A percentile compares a stretch with the other conserved stretches of the same genome.
These are phyloP conservation scores for Paguma larvata DNA, from an alignment of 2,797 vertebrate species.

Conservation along the genomic window DNA sequence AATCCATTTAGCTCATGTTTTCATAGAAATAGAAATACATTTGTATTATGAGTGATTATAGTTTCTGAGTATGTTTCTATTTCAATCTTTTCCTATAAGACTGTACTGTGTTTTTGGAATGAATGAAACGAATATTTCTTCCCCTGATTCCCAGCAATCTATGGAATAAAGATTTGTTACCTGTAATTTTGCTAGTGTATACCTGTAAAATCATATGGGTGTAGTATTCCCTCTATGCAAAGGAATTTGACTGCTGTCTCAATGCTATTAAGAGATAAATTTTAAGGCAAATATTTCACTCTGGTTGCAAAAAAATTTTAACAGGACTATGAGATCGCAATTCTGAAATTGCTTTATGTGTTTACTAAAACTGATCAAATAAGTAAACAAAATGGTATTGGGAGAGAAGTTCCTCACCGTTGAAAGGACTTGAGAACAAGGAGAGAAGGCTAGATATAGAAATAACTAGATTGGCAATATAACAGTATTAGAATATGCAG, in stretches of 20 bases:
- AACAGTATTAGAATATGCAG: not conserved
- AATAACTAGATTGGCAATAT: not conserved
- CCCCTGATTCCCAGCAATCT: not conserved
- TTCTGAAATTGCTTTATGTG: not conserved
- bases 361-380: not conserved
- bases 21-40: not conserved
- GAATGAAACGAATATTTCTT: not conserved
- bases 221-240: not conserved
- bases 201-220: not conserved
- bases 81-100: not conserved
- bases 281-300: not conserved
- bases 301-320: not conserved
- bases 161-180: not conserved
- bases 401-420: not conserved
- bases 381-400: not conserved
- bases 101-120: not conserved
- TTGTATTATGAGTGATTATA: not conserved
- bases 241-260: not conserved
- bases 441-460: not conserved
- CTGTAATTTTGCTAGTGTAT: not conserved
- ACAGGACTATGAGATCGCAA: not conserved
- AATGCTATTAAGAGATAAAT: not conserved
- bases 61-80: not conserved
- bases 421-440: not conserved
- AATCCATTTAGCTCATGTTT: not conserved